Conservation (phyloP, 2,113 vertebrate genomes). For the Dermatemys mawii region DNA sequence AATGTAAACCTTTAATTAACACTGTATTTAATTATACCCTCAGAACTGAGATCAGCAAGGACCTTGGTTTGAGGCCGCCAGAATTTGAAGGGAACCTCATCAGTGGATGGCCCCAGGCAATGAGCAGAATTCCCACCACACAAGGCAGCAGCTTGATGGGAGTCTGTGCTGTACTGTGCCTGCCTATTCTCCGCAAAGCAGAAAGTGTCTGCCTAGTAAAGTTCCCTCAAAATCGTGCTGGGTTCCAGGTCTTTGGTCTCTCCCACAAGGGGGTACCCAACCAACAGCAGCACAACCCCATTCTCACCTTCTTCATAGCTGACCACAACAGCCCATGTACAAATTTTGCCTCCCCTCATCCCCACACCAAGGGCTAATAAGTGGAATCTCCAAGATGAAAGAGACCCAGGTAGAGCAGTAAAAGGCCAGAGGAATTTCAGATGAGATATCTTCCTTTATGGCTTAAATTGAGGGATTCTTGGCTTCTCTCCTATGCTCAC, state of each 20-base stretch:
- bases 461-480: not conserved
- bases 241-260: not conserved
- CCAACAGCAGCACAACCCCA: not conserved
- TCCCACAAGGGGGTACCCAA: rapidly evolving
- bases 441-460: not conserved
- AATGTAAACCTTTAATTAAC: not conserved
- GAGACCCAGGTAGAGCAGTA: not conserved
- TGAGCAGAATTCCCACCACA: not conserved
- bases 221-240: not conserved
- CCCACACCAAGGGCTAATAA: not conserved
- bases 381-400: not conserved
- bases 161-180: not conserved
- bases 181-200: not conserved
- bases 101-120: not conserved
- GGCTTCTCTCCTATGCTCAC: not conserved
- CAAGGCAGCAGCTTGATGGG: not conserved
- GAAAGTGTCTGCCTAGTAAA: not conserved
- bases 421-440: not conserved
- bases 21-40: not conserved
- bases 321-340: not conserved
- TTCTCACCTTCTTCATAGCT: not conserved
- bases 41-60: not conserved
- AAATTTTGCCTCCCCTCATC: not conserved
- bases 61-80: not conserved
- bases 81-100: not conserved